Evolutionary conservation across 2,888 invertebrate species (phyloP).

Genomic region (Lobophora halterata): DNA sequence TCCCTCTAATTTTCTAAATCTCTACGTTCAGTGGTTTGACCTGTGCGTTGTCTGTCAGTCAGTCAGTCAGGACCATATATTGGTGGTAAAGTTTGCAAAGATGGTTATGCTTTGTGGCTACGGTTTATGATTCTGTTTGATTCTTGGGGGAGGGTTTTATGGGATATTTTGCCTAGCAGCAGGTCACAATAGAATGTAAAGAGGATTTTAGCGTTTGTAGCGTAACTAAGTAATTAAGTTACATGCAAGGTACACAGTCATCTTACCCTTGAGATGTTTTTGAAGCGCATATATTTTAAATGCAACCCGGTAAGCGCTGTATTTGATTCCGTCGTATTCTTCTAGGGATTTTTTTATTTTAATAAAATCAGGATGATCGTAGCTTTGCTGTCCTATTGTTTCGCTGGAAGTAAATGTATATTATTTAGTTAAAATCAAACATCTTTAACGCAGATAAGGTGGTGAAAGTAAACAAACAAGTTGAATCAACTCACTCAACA

Average conservation of each 20-base stretch:
- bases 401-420: constrained; percentile 57
- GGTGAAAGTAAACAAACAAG: constrained; percentile 52
- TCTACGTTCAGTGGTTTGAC: too few relatives aligned
- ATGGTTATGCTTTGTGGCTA: too few relatives aligned
- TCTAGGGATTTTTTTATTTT: constrained; percentile 80
- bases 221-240: too few relatives aligned
- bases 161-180: too few relatives aligned
- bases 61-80: too few relatives aligned
- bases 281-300: constrained; percentile 80
- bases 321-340: constrained; percentile 85
- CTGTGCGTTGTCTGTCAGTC: too few relatives aligned
- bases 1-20: too few relatives aligned
- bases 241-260: neutral
- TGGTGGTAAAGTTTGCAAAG: too few relatives aligned
- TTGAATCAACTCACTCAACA: constrained; percentile 77
- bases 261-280: constrained; percentile 81
- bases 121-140: too few relatives aligned
- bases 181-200: too few relatives aligned
- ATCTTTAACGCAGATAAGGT: neutral
- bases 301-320: constrained; percentile 88
- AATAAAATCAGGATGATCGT: constrained; percentile 82
- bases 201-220: too few relatives aligned
- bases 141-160: too few relatives aligned
- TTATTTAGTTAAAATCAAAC: neutral
- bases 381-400: constrained; percentile 69